Base-by-base conservation (phyloP, 1,140 invertebrate genomes). In the Neoseiulus cucumeris region DNA sequence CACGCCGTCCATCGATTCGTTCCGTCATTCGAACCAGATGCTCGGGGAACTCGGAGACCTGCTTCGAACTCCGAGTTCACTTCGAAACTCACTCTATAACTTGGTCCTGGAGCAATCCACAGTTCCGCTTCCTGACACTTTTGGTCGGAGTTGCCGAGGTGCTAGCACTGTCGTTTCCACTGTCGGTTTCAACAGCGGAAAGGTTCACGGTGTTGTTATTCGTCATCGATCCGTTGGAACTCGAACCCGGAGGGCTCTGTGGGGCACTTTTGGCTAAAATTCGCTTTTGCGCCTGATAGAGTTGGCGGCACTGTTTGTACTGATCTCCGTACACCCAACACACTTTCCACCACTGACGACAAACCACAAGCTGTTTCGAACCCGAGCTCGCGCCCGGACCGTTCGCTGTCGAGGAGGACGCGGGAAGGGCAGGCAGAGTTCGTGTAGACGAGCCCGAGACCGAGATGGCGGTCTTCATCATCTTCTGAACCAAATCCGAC, bases 331-430 rank as follows among this genome's bases (percentile, higher is more conserved):
- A 85, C 77, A 87, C 84, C 82, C 85, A 87, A 72, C 86, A 88
- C 64, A 87, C 85, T 76, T 85, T 85, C 85, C 86, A 87, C 85
- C 86, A 88, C 77, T 87, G 84, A 74, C 85, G 84, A 78, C 85
- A 86, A 82, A 86, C 85, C 66, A 87, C 51, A 59, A 59, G 51
- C 22, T 59, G 51, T 25, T 59, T 59, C 25, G 51, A 20, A 20
- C 33, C 22, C 25, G 25, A 14, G 51, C 33, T 59, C 51, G 51
- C 14, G 51, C n/a, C 51, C 4, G 5, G 18, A 4, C 18, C 45
- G 12, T 12, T n/a, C 42, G 45, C 18, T 4, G 45, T 14, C n/a
- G 51, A 59, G 25, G 51, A 59, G 51, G 51, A 5, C 51, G 51
- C 25, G 51, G 51, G 51, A 25, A 25, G 51, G 22, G 17, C 51